A percentile compares a stretch with the other conserved stretches of the same genome.
Conservation (phyloP, 2,888 invertebrate genomes). For the Amphipoea oculea region DNA sequence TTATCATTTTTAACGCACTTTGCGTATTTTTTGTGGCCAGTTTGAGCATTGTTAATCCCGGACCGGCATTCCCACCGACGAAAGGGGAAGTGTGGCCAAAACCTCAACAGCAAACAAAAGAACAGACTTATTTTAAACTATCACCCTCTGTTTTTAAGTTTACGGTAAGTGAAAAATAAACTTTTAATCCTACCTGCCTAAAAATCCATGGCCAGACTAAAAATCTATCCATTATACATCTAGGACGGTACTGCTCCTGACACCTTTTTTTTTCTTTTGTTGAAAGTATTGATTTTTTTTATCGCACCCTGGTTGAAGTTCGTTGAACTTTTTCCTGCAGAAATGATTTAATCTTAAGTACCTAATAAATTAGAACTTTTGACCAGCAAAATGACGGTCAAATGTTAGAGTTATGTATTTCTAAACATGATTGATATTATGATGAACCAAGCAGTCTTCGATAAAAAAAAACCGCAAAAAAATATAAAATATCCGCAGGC, state of each 20-base stretch:
- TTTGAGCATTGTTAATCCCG: constrained; percentile 60
- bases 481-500: too few species aligned
- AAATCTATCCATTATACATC: not conserved
- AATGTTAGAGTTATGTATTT: not conserved
- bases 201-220: not conserved
- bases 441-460: not conserved
- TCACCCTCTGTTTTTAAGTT: constrained; percentile 87
- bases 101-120: constrained; percentile 89
- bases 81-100: constrained; percentile 93
- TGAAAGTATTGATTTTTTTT: constrained; percentile 67
- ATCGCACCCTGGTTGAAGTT: constrained; percentile 10
- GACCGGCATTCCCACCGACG: constrained; percentile 70
- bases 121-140: constrained; percentile 84
- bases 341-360: not conserved
- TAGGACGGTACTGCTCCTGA: not conserved
- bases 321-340: constrained; percentile 9
- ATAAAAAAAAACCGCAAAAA: not conserved
- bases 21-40: constrained; percentile 55
- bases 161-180: constrained; percentile 77
- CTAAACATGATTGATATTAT: not conserved
- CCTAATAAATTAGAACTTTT: not conserved
- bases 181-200: not conserved
- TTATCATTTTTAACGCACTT: constrained; percentile 51
- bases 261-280: constrained; percentile 45
- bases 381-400: not conserved